Percentiles rank a stretch among this genome's conserved stretches.
phyloP scores from a whole-genome alignment of 2,113 vertebrate species.

The Charadrius vociferus region DNA sequence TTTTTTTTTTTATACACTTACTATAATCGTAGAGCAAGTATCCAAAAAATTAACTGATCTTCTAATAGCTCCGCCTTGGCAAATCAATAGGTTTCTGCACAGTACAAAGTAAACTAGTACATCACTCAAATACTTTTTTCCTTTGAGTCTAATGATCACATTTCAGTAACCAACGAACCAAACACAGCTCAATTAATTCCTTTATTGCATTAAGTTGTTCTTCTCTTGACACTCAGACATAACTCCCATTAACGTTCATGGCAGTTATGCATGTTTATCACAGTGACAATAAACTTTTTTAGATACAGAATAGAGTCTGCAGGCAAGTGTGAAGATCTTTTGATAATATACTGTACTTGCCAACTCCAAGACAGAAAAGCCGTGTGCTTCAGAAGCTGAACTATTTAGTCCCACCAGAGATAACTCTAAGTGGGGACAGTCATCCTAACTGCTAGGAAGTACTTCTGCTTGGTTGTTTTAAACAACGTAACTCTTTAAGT shows the following conservation, averaged over 20 bases:
- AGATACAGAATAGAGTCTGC: neutral
- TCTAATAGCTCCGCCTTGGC: neutral
- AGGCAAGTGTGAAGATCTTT: neutral
- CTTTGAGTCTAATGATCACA: constrained; percentile 1
- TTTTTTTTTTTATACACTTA: neutral
- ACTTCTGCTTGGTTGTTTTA: neutral
- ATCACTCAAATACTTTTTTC: neutral
- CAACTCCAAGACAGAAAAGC: neutral
- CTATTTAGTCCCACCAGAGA: neutral
- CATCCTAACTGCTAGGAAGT: neutral
- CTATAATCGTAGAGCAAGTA: neutral
- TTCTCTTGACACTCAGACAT: neutral
- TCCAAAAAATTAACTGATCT: neutral
- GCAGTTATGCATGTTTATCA: neutral
- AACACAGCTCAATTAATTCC: constrained; percentile 23
- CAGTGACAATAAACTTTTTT: neutral
- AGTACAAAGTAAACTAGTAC: neutral
- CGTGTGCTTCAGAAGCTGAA: neutral
- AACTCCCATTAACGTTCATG: neutral
- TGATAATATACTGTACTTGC: neutral
- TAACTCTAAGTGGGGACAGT: neutral
- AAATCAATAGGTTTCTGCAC: neutral
- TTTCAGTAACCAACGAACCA: constrained; percentile 1
- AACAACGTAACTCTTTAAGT: neutral
- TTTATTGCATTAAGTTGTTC: neutral